A percentile compares a stretch with the other conserved stretches of the same genome.
phyloP scores from a whole-genome alignment of 2,113 vertebrate genomes.

The Trochalopteron elliotii region DNA sequence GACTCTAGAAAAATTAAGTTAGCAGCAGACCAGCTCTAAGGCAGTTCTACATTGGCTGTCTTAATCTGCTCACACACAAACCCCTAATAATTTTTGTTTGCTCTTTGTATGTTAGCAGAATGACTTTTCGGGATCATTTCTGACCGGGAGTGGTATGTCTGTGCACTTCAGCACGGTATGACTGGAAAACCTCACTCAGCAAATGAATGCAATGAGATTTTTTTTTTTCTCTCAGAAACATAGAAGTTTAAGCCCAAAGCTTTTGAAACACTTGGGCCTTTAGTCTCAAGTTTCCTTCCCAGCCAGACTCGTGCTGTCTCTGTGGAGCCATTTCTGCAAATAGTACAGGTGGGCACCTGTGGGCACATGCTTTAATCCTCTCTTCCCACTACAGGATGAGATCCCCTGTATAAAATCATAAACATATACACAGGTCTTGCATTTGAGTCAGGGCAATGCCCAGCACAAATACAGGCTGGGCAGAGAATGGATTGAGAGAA shows the following conservation, averaged over 20 bases:
- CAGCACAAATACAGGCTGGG: background rate
- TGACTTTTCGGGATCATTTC: background rate
- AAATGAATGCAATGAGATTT: background rate
- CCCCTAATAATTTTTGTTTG: background rate
- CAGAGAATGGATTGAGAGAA: background rate
- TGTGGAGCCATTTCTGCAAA: background rate
- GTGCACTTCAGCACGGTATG: background rate
- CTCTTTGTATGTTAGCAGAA: background rate
- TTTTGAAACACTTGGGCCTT: background rate
- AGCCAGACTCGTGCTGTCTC: fast-evolving
- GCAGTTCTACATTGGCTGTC: background rate
- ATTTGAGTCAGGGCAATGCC: background rate
- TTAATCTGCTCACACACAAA: background rate
- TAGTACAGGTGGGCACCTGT: fast-evolving
- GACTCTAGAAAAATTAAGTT: background rate
- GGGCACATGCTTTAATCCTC: fast-evolving
- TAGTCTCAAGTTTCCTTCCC: background rate
- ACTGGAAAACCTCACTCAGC: background rate
- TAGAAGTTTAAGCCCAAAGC: background rate
- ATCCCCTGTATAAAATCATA: fast-evolving
- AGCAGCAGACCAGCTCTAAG: background rate
- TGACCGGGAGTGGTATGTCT: background rate
- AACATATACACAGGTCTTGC: background rate
- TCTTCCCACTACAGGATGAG: fast-evolving
- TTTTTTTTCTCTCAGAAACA: background rate